Conservation (phyloP, 2,888 invertebrate species). For the Keiferia lycopersicella region DNA sequence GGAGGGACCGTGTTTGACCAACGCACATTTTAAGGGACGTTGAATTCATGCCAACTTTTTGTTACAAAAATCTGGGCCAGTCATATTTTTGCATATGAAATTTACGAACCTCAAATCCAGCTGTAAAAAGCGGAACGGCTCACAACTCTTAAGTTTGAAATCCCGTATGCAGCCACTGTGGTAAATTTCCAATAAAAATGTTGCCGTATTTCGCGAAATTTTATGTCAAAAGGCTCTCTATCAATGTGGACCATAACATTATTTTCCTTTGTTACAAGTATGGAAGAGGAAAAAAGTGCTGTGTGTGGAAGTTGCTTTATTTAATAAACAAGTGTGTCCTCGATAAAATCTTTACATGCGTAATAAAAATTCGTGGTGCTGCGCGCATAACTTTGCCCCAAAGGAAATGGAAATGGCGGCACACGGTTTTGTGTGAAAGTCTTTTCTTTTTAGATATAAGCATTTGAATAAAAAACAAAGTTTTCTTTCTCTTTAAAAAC, state of each 20-base stretch:
- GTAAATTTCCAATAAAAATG: slow-evolving; percentile 21
- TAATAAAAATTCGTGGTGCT: slow-evolving; percentile 49
- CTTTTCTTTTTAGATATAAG: background rate
- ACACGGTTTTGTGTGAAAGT: slow-evolving; percentile 16
- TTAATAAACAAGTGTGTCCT: slow-evolving; percentile 53
- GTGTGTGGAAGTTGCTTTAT: slow-evolving; percentile 47
- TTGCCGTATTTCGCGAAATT: slow-evolving; percentile 6
- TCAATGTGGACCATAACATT: slow-evolving; percentile 21
- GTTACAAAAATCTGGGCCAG: slow-evolving; percentile 12
- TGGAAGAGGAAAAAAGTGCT: slow-evolving; percentile 21
- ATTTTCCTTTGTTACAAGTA: slow-evolving; percentile 25
- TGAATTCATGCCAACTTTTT: slow-evolving; percentile 7
- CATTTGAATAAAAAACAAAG: too few species aligned
- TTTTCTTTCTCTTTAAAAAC: too few species aligned
- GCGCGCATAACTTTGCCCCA: slow-evolving; percentile 29
- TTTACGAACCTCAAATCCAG: slow-evolving; percentile 20
- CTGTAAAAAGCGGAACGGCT: slow-evolving; percentile 8
- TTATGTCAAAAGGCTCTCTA: slow-evolving; percentile 10
- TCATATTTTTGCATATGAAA: slow-evolving; percentile 15
- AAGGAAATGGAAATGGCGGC: slow-evolving; percentile 32
- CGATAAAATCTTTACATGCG: slow-evolving; percentile 51
- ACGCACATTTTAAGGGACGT: background rate
- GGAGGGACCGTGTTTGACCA: background rate
- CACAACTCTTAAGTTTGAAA: slow-evolving; percentile 18
- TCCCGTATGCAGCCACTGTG: background rate